These are phyloP conservation scores for zebrafish (Danio rerio) DNA, from an alignment of 2,113 vertebrate species.

Conservation along the genomic window DNA sequence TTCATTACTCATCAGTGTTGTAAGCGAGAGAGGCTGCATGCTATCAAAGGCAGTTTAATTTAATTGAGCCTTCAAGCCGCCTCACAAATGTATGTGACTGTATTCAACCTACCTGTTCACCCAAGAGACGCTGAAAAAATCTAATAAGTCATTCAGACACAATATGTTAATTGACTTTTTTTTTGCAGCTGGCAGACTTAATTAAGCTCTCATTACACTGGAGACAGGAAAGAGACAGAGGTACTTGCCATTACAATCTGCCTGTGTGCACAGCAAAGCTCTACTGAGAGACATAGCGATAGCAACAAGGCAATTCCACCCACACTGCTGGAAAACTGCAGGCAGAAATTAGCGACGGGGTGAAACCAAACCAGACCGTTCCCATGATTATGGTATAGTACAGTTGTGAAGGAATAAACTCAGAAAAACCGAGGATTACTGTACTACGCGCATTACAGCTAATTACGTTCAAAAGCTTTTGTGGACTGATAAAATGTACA, in stretches of 20 bases:
- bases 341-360: neutral
- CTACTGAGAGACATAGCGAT: conserved; percentile 32
- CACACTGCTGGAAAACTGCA: conserved; percentile 31
- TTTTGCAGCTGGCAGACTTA: conserved; percentile 62
- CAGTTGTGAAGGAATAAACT: neutral
- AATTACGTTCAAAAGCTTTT: conserved; percentile 5
- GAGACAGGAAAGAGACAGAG: conserved; percentile 47
- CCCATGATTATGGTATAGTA: neutral
- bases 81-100: conserved; percentile 50
- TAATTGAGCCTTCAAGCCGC: conserved; percentile 57
- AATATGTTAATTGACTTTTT: conserved; percentile 66
- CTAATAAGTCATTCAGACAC: conserved; percentile 63
- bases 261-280: conserved; percentile 39
- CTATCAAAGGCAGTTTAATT: conserved; percentile 57
- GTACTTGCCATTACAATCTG: conserved; percentile 48
- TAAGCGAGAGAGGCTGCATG: conserved; percentile 34
- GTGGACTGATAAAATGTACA: neutral
- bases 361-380: neutral
- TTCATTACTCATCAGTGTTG: conserved; percentile 45
- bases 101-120: conserved; percentile 58
- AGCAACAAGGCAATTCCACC: conserved; percentile 41
- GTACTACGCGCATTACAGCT: neutral
- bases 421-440: neutral
- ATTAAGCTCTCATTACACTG: conserved; percentile 58
- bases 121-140: conserved; percentile 54